phyloP scores from a whole-genome alignment of 1,140 invertebrate species.

The Steinernema feltiae region DNA sequence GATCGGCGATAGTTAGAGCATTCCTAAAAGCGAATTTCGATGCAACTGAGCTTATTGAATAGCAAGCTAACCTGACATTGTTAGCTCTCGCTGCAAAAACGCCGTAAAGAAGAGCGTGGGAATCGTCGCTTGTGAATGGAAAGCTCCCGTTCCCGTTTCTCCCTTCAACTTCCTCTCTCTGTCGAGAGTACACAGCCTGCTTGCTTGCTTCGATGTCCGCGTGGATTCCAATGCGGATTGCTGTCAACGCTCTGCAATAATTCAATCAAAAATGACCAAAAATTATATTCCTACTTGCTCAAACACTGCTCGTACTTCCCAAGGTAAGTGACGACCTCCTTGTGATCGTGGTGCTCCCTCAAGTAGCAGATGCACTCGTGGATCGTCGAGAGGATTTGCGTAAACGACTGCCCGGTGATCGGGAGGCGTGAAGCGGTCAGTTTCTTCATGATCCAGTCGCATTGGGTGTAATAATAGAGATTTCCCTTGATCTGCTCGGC shows the following conservation, averaged over 20 bases:
- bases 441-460: conserved; percentile 55
- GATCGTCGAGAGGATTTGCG: conserved; percentile 55
- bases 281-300: conserved; percentile 40
- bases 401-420: conserved; percentile 51
- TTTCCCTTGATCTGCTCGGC: conserved; percentile 54
- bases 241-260: conserved; percentile 49
- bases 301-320: conserved; percentile 55
- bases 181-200: conserved; percentile 45
- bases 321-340: conserved; percentile 46
- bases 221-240: conserved; percentile 51
- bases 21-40: conserved; percentile 20
- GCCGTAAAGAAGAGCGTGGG: conserved; percentile 52
- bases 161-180: conserved; percentile 21
- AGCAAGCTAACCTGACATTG: conserved; percentile 46
- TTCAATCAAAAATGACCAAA: neutral
- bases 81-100: conserved; percentile 52
- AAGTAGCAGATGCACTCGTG: conserved; percentile 53
- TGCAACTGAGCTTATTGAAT: conserved; percentile 17
- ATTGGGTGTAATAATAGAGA: conserved; percentile 57
- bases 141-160: neutral
- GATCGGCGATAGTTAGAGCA: conserved; percentile 29
- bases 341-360: conserved; percentile 45
- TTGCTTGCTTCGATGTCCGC: conserved; percentile 46
- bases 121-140: conserved; percentile 45
- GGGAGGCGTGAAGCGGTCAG: conserved; percentile 22